Conservation (phyloP, 2,797 vertebrate genomes). For the Echiichthys vipera region DNA sequence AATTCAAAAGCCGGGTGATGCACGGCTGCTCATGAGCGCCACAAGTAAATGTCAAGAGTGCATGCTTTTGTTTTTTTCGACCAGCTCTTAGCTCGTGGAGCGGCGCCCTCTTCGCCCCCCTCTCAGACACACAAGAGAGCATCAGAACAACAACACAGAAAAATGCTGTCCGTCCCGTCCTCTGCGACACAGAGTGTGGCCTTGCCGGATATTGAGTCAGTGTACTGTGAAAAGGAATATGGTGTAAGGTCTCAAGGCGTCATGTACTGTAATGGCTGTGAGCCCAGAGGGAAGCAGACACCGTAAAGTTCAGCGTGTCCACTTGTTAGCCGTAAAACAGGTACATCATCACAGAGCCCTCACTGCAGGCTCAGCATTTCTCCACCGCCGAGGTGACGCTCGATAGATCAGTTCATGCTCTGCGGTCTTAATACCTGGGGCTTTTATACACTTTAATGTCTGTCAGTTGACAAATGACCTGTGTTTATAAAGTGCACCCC, state of each 20-base stretch:
- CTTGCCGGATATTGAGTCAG: slow-evolving; percentile 30
- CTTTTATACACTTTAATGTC: slow-evolving; percentile 61
- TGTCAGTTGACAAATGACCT: slow-evolving; percentile 63
- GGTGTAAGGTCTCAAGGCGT: slow-evolving; percentile 36
- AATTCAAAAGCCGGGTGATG: slow-evolving; percentile 18
- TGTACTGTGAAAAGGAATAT: slow-evolving; percentile 39
- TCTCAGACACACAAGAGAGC: slow-evolving; percentile 16
- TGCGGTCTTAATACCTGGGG: slow-evolving; percentile 51
- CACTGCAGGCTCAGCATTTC: slow-evolving; percentile 68
- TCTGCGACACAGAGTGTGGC: neutral
- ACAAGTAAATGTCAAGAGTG: slow-evolving; percentile 54
- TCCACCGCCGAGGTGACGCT: slow-evolving; percentile 27
- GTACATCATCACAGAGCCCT: slow-evolving; percentile 36
- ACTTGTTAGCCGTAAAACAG: slow-evolving; percentile 57
- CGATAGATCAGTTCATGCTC: slow-evolving; percentile 53
- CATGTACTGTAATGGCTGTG: slow-evolving; percentile 14
- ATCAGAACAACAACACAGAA: slow-evolving; percentile 10
- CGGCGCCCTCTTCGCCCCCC: neutral
- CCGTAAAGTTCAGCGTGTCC: slow-evolving; percentile 45
- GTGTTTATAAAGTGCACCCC: slow-evolving; percentile 48
- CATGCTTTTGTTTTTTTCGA: neutral
- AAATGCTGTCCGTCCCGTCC: neutral
- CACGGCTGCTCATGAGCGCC: slow-evolving; percentile 28
- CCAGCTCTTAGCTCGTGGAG: slow-evolving; percentile 18
- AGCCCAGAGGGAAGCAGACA: slow-evolving; percentile 35